Evolutionary conservation across 1,140 invertebrate species (phyloP), one percentile per base, ranked within the genome.

Genomic region (Calycopis cecrops): DNA sequence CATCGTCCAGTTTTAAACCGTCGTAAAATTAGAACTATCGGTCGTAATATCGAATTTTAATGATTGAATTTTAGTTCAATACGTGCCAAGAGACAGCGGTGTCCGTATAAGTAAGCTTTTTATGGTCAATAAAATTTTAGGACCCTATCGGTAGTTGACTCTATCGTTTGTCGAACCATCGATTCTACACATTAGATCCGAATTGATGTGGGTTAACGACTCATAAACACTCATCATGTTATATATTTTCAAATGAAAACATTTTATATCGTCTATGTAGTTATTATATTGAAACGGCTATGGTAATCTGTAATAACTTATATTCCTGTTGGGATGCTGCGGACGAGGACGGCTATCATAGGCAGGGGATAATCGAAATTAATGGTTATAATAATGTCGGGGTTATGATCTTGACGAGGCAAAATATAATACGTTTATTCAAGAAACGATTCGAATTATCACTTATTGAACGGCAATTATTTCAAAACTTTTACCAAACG

Each of bases 1-100:
- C 59, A 66, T 65, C 69, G 63, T 79, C 70, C 71, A 73, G 70
- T 73, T 76, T 77, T 75, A 75, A 76, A 67, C 64, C 67, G 48
- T 69, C 69, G 63, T 82, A 82, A 82, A 82, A 69, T 82, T 73
- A 75, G 65, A 73, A 71, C 73, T 79, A 76, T 77, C 65, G 72
- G 62, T 77, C 79, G 73, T 79, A 77, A 78, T 79, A 77, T 79
- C 73, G 75, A 73, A 76, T 70, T 76, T 78, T 79, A 75, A 79
- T 69, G 69, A 72, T 70, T 69, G 48, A 61, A 75, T 73, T 70
- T 76, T 71, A 62, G 67, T 73, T 37, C 52, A 55, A 65, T 71
- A 73, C 64, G 71, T 76, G 70, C 52, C 62, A 67, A 74, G 69
- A 71, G 69, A 52, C 63, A 56, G 50, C 59, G 69, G 69, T 58